These are phyloP conservation scores for Macrocentrus cingulum DNA, from an alignment of 1,140 invertebrate species.

Conservation along the genomic window DNA sequence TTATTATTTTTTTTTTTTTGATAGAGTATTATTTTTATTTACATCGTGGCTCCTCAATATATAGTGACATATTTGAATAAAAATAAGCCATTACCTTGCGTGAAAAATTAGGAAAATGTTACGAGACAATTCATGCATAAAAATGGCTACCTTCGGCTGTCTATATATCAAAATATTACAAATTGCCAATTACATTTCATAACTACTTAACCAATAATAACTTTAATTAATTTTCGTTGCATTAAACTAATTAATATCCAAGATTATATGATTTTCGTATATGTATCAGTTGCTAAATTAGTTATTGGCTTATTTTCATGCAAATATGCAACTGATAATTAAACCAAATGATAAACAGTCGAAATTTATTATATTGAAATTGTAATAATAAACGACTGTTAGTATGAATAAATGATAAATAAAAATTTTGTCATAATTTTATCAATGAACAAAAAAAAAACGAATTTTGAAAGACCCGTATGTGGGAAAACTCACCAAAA, in stretches of 20 bases:
- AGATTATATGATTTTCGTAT: not conserved
- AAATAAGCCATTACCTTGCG: slow-evolving; percentile 52
- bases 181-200: not conserved
- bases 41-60: too few relatives aligned
- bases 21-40: slow-evolving; percentile 5
- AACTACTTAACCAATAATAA: not conserved
- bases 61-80: slow-evolving; percentile 49
- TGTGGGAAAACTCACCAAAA: slow-evolving; percentile 58
- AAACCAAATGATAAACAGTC: slow-evolving; percentile 2
- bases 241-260: not conserved
- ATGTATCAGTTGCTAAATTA: slow-evolving; percentile 16
- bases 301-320: slow-evolving; percentile 59
- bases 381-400: too few relatives aligned
- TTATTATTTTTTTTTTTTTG: slow-evolving; percentile 3
- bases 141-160: slow-evolving; percentile 24
- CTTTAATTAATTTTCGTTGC: not conserved
- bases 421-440: not conserved
- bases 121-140: too few relatives aligned
- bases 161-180: too few relatives aligned
- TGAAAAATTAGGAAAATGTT: too few relatives aligned
- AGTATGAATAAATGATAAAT: slow-evolving; percentile 9
- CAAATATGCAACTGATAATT: slow-evolving; percentile 38
- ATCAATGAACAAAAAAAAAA: slow-evolving; percentile 31
- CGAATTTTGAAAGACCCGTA: slow-evolving; percentile 55
- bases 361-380: too few relatives aligned